Conservation (phyloP, 1,140 invertebrate genomes). For the Protaetia brevitarsis region DNA sequence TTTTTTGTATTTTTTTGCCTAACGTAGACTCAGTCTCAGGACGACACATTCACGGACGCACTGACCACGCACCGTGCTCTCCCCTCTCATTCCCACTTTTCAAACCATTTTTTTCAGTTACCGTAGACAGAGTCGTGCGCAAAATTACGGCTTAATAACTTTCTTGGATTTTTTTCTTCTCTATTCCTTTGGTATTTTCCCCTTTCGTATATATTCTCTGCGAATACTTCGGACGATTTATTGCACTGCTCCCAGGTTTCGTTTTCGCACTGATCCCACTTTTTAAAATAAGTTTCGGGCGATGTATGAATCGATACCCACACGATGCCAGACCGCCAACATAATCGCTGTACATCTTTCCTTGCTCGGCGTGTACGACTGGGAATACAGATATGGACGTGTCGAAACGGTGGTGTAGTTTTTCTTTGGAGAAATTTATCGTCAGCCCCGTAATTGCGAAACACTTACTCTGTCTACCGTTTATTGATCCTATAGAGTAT, state of each 20-base stretch:
- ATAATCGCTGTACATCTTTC: not conserved
- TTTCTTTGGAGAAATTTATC: not conserved
- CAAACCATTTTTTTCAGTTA: not conserved
- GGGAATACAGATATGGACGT: constrained; percentile 14
- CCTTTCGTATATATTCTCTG: too few relatives aligned
- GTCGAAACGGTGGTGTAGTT: not conserved
- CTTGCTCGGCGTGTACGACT: not conserved
- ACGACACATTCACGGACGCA: not conserved
- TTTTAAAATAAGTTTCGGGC: constrained; percentile 10
- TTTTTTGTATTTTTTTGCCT: not conserved
- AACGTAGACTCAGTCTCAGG: constrained; percentile 7
- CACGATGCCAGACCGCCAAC: not conserved
- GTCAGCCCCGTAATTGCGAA: not conserved
- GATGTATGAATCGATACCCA: not conserved
- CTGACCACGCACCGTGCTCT: too few relatives aligned
- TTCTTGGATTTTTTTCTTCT: not conserved
- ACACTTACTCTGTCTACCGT: constrained; percentile 15
- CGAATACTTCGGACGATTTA: not conserved
- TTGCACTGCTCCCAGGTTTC: not conserved
- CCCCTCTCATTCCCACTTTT: not conserved
- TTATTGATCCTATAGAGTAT: constrained; percentile 17
- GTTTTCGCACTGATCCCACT: not conserved
- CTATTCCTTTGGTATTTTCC: not conserved
- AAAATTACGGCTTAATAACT: not conserved
- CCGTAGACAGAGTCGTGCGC: not conserved